A percentile compares a stretch with the other conserved stretches of the same genome.
These are phyloP conservation scores for Edolisoma coerulescens DNA, from an alignment of 2,113 vertebrate genomes.

Conservation along the genomic window DNA sequence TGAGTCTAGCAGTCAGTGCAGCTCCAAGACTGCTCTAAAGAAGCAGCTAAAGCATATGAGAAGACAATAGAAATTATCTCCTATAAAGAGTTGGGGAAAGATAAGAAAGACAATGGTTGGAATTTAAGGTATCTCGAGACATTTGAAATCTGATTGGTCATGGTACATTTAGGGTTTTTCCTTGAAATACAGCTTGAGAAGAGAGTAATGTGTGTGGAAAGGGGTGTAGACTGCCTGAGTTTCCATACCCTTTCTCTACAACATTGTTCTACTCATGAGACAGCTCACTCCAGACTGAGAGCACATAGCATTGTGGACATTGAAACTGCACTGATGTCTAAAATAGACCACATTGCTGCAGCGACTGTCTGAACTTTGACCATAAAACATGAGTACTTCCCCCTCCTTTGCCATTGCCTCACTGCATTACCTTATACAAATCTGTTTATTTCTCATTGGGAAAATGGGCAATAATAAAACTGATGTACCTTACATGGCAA, in stretches of 20 bases:
- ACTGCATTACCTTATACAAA: background rate
- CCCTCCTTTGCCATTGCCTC: background rate
- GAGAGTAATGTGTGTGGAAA: background rate
- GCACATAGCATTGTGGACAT: background rate
- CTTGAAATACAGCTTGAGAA: background rate
- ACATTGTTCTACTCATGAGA: background rate
- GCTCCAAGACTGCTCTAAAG: background rate
- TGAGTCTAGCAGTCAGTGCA: background rate
- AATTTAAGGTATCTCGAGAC: background rate
- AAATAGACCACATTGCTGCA: background rate
- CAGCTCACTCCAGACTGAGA: background rate
- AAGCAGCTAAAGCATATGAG: background rate
- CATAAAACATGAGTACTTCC: background rate
- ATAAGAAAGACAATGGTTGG: background rate
- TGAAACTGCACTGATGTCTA: background rate
- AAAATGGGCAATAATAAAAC: slow-evolving; percentile 15
- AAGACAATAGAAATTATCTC: background rate
- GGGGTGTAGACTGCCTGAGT: background rate
- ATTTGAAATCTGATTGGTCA: background rate
- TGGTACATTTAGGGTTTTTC: background rate
- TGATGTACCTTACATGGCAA: background rate
- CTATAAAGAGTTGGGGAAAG: background rate
- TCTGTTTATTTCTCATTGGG: background rate
- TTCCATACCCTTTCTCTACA: background rate
- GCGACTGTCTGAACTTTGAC: background rate